Base-by-base conservation (phyloP, 2,888 invertebrate species). In the Meliscaeva auricollis region DNA sequence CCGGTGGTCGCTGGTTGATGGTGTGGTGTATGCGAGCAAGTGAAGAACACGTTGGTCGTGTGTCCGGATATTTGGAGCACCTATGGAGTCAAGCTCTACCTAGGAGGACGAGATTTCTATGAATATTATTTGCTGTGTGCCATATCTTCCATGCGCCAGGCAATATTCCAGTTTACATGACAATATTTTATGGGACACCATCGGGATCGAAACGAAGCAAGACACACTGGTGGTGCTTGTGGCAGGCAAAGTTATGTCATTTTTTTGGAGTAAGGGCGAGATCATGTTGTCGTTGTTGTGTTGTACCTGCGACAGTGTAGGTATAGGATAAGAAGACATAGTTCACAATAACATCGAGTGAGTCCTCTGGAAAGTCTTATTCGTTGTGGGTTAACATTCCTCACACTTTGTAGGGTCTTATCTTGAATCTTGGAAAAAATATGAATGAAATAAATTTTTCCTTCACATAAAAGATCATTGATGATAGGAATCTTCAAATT, bases 51-150 rank as follows among this genome's bases (percentile, higher is more conserved):
- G 60, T 79, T 79, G 79, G 72, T 76, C 79, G 75, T 75, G 84
- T 84, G 84, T 72, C 79, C 79, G 79, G 75, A 84, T 76, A 80
- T 84, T 75, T 79, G 60, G 84, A 84, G 79, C 79, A 84, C 75
- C 72, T 84, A 72, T 74, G 70, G 32, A 58, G 64, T 78, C 26
- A 44, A 7, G 30, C 78, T 75, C 74, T 56, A 72, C n/a, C n/a
- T 46, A 76, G 76, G 72, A 11, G 30, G 17, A 22, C 13, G 22
- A n/a, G 30, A n/a, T n/a, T n/a, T n/a, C n/a, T n/a, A 52, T 30
- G 26, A 30, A 75, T 74, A 68, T 62, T 52, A 41, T 66, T 56
- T 77, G 68, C 62, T 26, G 35, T 17, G 66, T n/a, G 44, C 32
- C 58, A 58, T 77, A 73, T 69, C 68, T 73, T 32, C 62, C 26